These are phyloP conservation scores for Halcyon senegalensis DNA, from an alignment of 2,113 vertebrate genomes.

Conservation along the genomic window DNA sequence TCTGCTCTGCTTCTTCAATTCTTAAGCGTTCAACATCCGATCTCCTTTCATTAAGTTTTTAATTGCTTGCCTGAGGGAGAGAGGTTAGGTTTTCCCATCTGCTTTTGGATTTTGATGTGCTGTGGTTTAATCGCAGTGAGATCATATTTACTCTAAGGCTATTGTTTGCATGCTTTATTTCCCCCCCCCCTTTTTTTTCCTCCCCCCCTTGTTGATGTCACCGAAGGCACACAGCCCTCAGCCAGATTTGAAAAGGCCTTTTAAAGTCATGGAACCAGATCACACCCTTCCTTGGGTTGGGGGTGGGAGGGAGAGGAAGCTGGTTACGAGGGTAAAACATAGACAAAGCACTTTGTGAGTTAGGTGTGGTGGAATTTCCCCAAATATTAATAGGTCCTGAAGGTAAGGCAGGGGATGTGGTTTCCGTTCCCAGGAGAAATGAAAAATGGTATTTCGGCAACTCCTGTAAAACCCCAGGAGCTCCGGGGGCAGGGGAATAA, in stretches of 20 bases:
- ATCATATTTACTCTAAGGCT: slow-evolving; percentile 73
- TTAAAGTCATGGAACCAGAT: slow-evolving; percentile 49
- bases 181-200: not conserved
- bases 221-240: slow-evolving; percentile 15
- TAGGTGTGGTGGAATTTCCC: slow-evolving; percentile 57
- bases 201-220: not conserved
- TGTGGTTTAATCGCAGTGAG: slow-evolving; percentile 77
- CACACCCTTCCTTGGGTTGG: slow-evolving; percentile 61
- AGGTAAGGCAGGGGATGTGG: slow-evolving; percentile 7
- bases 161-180: slow-evolving; percentile 61
- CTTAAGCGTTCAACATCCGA: slow-evolving; percentile 10
- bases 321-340: not conserved
- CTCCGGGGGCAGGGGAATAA: not conserved
- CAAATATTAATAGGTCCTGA: slow-evolving; percentile 15
- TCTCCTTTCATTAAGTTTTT: slow-evolving; percentile 76
- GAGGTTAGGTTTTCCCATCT: slow-evolving; percentile 75
- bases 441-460: not conserved
- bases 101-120: slow-evolving; percentile 74
- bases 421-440: not conserved
- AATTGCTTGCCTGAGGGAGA: slow-evolving; percentile 76
- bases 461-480: not conserved
- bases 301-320: slow-evolving; percentile 21
- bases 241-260: slow-evolving; percentile 45
- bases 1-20: slow-evolving; percentile 36
- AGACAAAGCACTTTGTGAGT: not conserved